These are phyloP conservation scores for Salarias fasciatus DNA, from an alignment of 2,797 vertebrate species.

Conservation along the genomic window DNA sequence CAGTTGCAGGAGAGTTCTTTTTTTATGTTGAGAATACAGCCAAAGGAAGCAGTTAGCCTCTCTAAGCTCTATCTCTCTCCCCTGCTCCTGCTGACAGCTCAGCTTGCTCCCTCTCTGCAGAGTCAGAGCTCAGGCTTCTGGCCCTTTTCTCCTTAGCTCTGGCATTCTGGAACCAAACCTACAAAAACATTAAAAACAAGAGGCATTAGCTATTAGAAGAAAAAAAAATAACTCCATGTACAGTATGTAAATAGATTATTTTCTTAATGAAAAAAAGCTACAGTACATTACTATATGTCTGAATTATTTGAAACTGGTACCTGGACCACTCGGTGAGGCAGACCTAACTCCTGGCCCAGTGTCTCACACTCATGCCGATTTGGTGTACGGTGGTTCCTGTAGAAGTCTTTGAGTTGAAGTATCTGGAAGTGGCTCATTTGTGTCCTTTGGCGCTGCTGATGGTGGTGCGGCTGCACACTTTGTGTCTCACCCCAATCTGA, in stretches of 20 bases:
- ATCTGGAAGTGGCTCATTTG: constrained; percentile 99
- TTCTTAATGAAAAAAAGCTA: too few relatives aligned
- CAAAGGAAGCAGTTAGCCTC: constrained; percentile 89
- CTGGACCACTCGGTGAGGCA: constrained; percentile 98
- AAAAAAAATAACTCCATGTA: too few relatives aligned
- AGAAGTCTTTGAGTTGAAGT: constrained; percentile 97
- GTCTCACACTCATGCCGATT: constrained; percentile 98
- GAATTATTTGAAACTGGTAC: constrained; percentile 68
- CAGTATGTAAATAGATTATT: neutral
- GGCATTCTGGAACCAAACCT: constrained; percentile 99
- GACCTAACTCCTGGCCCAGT: constrained; percentile 95
- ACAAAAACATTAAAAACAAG: constrained; percentile 23
- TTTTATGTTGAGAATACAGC: constrained; percentile 89
- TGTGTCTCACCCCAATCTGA: constrained; percentile 90
- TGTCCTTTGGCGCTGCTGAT: constrained; percentile 92
- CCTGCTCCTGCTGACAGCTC: constrained; percentile 75
- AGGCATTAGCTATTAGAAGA: constrained; percentile 14
- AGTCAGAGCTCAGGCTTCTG: constrained; percentile 79
- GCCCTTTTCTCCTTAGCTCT: constrained; percentile 99
- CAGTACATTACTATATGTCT: too few relatives aligned
- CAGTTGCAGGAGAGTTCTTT: constrained; percentile 77
- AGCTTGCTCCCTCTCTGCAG: constrained; percentile 77
- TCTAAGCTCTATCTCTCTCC: constrained; percentile 93
- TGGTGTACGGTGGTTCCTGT: constrained; percentile 96
- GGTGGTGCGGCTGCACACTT: constrained; percentile 81